phyloP scores from a whole-genome alignment of 2,888 invertebrate species.

The Acronicta leporina region DNA sequence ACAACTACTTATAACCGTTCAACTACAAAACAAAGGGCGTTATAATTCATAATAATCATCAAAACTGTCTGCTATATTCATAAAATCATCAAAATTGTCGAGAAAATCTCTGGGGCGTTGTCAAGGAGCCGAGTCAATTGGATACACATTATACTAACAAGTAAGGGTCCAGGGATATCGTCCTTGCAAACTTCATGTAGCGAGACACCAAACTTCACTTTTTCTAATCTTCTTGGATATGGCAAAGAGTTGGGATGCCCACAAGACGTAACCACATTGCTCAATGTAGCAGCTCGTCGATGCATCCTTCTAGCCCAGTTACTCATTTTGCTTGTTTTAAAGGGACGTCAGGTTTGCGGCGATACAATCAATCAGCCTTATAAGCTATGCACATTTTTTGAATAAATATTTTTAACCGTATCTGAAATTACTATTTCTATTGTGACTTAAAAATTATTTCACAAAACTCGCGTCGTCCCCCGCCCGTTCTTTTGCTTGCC shows the following conservation, averaged over 20 bases:
- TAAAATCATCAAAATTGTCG: slow-evolving; percentile 26
- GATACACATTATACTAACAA: slow-evolving; percentile 90
- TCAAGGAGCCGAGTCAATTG: slow-evolving; percentile 38
- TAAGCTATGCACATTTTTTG: slow-evolving; percentile 53
- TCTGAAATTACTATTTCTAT: slow-evolving; percentile 25
- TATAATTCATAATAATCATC: slow-evolving; percentile 28
- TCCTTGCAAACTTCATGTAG: slow-evolving; percentile 98
- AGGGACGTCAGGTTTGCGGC: slow-evolving; percentile 40
- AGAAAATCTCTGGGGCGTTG: slow-evolving; percentile 52
- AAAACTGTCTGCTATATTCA: slow-evolving; percentile 28
- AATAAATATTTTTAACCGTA: slow-evolving; percentile 2
- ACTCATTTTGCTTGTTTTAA: slow-evolving; percentile 90
- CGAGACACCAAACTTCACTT: slow-evolving; percentile 98
- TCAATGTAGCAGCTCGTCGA: slow-evolving; percentile 96
- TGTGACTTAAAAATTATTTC: slow-evolving; percentile 36
- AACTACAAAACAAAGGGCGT: slow-evolving; percentile 11
- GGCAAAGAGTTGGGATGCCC: slow-evolving; percentile 94
- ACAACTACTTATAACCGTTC: slow-evolving; percentile 1
- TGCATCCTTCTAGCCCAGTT: slow-evolving; percentile 98
- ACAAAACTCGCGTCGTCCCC: slow-evolving; percentile 38
- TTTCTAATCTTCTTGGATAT: slow-evolving; percentile 95
- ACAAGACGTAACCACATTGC: slow-evolving; percentile 97
- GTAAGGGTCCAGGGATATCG: slow-evolving; percentile 97
- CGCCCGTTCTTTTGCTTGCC: slow-evolving; percentile 50
- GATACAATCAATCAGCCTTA: slow-evolving; percentile 46